Percentiles rank a stretch among this genome's conserved stretches.
These are phyloP conservation scores for Drosophila nr. medialis DNA, from an alignment of 2,888 invertebrate species.

Conservation along the genomic window DNA sequence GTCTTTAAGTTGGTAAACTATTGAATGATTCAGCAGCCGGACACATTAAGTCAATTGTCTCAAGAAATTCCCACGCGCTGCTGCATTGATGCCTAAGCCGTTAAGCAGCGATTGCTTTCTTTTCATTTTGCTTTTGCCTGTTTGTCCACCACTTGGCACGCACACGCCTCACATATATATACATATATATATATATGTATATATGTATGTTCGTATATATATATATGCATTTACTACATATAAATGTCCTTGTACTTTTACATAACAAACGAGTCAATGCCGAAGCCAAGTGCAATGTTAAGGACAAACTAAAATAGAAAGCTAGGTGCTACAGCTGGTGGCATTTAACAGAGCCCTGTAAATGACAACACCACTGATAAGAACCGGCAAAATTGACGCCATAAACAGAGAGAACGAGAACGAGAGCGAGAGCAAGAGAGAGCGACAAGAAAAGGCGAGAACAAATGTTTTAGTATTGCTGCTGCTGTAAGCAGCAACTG, in stretches of 20 bases:
- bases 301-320: slow-evolving; percentile 16
- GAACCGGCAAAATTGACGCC: slow-evolving; percentile 64
- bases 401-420: slow-evolving; percentile 2
- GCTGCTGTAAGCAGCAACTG: slow-evolving; percentile 51
- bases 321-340: slow-evolving; percentile 20
- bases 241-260: slow-evolving; percentile 78
- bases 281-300: slow-evolving; percentile 51
- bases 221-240: slow-evolving; percentile 35
- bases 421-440: slow-evolving; percentile 7
- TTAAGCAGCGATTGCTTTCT: slow-evolving; percentile 42
- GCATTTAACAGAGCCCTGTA: slow-evolving; percentile 55
- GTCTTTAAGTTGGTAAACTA: background rate
- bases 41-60: slow-evolving; percentile 57
- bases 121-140: slow-evolving; percentile 36
- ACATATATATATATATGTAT: background rate
- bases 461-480: slow-evolving; percentile 4
- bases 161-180: slow-evolving; percentile 43
- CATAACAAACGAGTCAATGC: slow-evolving; percentile 72
- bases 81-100: slow-evolving; percentile 37
- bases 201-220: background rate
- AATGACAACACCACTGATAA: slow-evolving; percentile 58
- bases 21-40: slow-evolving; percentile 8
- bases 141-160: slow-evolving; percentile 70
- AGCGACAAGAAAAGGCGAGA: background rate
- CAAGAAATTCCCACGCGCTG: slow-evolving; percentile 8